Evolutionary conservation across 2,113 vertebrate genomes (phyloP).

Genomic region (Paramormyrops kingsleyae): DNA sequence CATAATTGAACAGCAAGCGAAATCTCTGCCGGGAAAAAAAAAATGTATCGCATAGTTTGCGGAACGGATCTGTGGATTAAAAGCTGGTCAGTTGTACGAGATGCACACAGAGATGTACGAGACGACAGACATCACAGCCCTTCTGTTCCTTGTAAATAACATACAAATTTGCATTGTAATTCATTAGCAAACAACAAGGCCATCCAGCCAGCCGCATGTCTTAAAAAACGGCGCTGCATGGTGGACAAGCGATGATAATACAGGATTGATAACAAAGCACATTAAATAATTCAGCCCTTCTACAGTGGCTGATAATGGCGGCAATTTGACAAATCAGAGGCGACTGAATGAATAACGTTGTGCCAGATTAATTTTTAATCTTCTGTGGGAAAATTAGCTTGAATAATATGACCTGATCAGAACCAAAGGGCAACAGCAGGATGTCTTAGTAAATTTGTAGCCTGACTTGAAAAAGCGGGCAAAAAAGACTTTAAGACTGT

Average conservation of each 20-base stretch:
- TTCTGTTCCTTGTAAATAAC: neutral
- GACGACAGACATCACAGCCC: neutral
- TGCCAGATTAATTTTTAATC: conserved; percentile 34
- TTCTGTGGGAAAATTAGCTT: conserved; percentile 32
- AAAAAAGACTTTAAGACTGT: neutral
- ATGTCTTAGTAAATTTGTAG: conserved; percentile 19
- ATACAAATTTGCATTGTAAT: neutral
- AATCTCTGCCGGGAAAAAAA: neutral
- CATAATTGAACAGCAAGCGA: neutral
- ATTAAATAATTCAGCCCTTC: conserved; percentile 37
- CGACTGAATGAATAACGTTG: conserved; percentile 27
- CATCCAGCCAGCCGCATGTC: neutral
- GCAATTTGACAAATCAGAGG: conserved; percentile 37
- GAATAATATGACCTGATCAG: conserved; percentile 28
- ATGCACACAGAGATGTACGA: neutral
- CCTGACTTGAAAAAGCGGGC: neutral
- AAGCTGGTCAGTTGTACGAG: neutral
- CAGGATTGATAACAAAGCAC: conserved; percentile 23
- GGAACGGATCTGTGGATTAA: neutral
- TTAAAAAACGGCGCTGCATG: neutral
- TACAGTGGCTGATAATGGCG: conserved; percentile 28
- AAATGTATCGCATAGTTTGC: neutral
- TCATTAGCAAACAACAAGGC: neutral
- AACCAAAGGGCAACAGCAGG: conserved; percentile 15
- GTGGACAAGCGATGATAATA: conserved; percentile 29